Percentiles rank a stretch among this genome's conserved stretches.
These are phyloP conservation scores for Bombus waltoni DNA, from an alignment of 1,140 invertebrate species.

Conservation along the genomic window DNA sequence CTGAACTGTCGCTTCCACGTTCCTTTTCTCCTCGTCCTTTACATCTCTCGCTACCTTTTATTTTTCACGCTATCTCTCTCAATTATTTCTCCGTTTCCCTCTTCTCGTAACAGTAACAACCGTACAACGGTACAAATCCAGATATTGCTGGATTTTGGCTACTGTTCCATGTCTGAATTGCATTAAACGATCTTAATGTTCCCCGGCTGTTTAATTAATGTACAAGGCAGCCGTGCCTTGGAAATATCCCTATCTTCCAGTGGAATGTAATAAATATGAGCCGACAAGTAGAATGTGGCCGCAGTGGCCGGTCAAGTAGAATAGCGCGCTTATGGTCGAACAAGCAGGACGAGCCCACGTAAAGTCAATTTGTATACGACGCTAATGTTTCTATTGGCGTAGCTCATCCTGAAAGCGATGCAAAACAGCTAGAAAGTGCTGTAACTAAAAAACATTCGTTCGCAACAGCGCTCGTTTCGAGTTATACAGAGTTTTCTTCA, in stretches of 20 bases:
- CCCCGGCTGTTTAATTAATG: not conserved
- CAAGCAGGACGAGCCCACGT: not conserved
- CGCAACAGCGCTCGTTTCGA: not conserved
- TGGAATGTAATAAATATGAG: not conserved
- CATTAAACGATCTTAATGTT: not conserved
- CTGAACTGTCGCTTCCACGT: too few species aligned
- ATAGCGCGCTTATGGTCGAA: not conserved
- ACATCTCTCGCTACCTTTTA: too few species aligned
- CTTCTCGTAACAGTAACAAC: not conserved
- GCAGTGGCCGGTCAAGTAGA: constrained; percentile 4
- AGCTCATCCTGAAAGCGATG: too few species aligned
- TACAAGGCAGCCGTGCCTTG: not conserved
- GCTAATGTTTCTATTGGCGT: not conserved
- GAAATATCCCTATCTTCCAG: constrained; percentile 1
- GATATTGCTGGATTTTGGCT: not conserved
- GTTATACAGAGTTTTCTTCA: not conserved
- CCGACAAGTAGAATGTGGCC: constrained; percentile 11
- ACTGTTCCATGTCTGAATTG: not conserved
- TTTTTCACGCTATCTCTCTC: not conserved
- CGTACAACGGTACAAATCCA: too few species aligned
- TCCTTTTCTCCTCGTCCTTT: not conserved
- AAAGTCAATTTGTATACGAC: constrained; percentile 3
- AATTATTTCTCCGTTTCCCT: not conserved
- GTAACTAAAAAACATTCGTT: not conserved
- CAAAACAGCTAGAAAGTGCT: not conserved